These are phyloP conservation scores for Actinernus sp. DNA, from an alignment of 92 coral and sea anemone genomes.

Conservation along the genomic window DNA sequence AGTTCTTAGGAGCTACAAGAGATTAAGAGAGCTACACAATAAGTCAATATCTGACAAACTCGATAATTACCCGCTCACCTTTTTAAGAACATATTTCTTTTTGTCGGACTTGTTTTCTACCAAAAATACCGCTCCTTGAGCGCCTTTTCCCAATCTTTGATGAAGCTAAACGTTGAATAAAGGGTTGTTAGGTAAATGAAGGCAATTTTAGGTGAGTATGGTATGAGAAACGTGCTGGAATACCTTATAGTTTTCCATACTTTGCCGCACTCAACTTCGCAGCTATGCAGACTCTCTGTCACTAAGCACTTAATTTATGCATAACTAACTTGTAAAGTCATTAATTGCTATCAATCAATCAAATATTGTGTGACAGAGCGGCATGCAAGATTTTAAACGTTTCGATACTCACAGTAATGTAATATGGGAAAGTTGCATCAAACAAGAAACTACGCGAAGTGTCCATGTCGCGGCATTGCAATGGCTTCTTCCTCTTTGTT, in stretches of 20 bases:
- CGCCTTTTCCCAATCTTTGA: constrained; percentile 97
- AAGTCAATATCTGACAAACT: no score
- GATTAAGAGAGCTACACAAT: not conserved
- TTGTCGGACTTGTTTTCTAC: constrained; percentile 89
- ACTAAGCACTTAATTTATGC: constrained; percentile 46
- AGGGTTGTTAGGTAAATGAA: not conserved
- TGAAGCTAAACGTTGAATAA: constrained; percentile 67
- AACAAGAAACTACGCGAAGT: no score
- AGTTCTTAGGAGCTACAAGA: no score
- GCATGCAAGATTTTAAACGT: no score
- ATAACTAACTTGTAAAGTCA: not conserved
- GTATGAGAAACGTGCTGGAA: not conserved
- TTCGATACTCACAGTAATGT: no score
- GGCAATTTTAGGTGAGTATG: not conserved
- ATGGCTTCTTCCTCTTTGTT: no score
- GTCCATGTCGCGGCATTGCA: no score
- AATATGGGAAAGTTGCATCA: no score
- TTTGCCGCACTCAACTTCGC: constrained; percentile 17
- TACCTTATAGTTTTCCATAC: constrained; percentile 80
- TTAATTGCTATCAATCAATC: not conserved
- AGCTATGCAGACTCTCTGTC: constrained; percentile 29
- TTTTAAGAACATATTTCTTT: constrained; percentile 84
- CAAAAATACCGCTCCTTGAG: constrained; percentile 93
- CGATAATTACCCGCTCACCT: constrained; percentile 56
- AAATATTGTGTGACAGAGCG: not conserved